Conservation (phyloP, 2,797 vertebrate species). For the Myotis myotis region DNA sequence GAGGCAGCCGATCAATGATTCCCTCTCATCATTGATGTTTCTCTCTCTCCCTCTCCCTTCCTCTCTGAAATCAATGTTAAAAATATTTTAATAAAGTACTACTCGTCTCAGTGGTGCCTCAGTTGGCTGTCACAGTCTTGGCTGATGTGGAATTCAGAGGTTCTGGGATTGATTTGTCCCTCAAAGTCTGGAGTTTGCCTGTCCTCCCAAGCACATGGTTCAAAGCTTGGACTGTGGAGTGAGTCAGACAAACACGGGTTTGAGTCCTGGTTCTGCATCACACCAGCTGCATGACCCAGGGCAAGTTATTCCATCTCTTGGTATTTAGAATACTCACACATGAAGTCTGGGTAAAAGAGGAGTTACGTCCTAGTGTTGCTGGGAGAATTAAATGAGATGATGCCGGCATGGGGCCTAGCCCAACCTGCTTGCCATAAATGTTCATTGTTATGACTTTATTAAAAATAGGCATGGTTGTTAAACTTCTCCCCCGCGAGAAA, state of each 20-base stretch:
- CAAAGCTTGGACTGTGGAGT: not conserved
- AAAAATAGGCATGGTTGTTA: conserved; percentile 32
- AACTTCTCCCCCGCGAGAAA: not conserved
- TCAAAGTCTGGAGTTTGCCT: not conserved
- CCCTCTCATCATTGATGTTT: too few relatives aligned
- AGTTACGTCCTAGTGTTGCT: not conserved
- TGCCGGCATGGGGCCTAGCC: not conserved
- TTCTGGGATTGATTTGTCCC: not conserved
- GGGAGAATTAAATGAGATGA: not conserved
- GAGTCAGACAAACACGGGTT: not conserved
- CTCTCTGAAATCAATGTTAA: too few relatives aligned
- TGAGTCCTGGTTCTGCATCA: not conserved
- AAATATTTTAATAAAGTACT: too few relatives aligned
- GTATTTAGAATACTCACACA: not conserved
- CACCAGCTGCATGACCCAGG: not conserved
- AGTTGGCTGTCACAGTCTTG: not conserved
- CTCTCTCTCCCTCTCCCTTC: too few relatives aligned
- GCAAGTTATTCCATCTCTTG: not conserved
- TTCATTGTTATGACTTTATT: not conserved
- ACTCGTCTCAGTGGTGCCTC: not conserved
- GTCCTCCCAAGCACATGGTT: not conserved
- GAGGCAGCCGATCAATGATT: too few relatives aligned
- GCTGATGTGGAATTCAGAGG: not conserved
- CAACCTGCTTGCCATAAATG: not conserved
- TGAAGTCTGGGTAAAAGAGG: not conserved